These are phyloP conservation scores for Spatula versicolor DNA, from an alignment of 2,797 vertebrate genomes.

Conservation along the genomic window DNA sequence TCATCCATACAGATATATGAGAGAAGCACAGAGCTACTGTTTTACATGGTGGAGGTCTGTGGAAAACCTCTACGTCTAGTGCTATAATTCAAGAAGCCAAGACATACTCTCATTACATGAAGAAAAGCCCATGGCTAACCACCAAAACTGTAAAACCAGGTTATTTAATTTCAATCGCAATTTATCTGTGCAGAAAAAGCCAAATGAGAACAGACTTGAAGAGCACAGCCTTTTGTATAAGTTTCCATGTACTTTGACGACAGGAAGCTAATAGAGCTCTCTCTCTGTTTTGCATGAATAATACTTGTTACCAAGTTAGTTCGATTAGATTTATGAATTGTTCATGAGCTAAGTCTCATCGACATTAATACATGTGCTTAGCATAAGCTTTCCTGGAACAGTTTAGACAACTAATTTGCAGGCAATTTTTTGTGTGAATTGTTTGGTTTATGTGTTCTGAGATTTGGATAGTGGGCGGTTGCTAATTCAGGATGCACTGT, in stretches of 20 bases:
- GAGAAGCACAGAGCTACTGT: neutral
- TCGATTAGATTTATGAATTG: neutral
- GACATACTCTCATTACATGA: neutral
- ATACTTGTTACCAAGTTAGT: neutral
- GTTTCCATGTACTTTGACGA: neutral
- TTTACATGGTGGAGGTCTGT: neutral
- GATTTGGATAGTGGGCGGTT: neutral
- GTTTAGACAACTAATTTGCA: neutral
- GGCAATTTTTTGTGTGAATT: neutral
- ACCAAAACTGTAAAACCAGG: neutral
- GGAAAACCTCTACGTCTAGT: neutral
- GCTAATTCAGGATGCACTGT: neutral
- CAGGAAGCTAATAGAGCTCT: neutral
- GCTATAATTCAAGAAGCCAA: neutral
- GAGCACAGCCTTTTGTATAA: neutral
- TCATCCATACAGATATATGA: accelerated
- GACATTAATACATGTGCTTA: neutral
- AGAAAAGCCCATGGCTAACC: neutral
- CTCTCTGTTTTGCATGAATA: neutral
- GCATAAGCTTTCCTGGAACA: neutral
- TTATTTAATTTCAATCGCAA: neutral
- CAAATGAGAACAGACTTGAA: neutral
- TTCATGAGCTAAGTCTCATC: neutral
- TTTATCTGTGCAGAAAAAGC: neutral
- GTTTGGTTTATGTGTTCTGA: neutral